phyloP scores from a whole-genome alignment of 2,797 vertebrate species.

The Platalea minor region DNA sequence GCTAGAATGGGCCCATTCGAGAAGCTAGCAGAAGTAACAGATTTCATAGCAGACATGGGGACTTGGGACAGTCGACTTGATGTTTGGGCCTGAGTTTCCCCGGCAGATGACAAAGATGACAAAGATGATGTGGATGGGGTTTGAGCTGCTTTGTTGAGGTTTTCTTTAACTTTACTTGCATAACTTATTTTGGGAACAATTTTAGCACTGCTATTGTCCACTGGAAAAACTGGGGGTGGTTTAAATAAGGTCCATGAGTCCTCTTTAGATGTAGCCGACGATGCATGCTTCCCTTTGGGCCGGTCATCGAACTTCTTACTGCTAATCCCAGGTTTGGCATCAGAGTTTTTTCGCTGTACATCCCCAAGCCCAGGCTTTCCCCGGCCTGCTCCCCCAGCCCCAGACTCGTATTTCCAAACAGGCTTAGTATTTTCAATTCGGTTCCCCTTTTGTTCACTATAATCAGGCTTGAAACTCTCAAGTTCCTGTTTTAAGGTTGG shows the following conservation, averaged over 20 bases:
- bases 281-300: slow-evolving; percentile 87
- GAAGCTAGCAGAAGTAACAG: slow-evolving; percentile 95
- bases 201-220: slow-evolving; percentile 99
- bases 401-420: slow-evolving; percentile 75
- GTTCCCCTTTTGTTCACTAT: slow-evolving; percentile 81
- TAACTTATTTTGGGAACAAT: slow-evolving; percentile 99
- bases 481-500: slow-evolving; percentile 76
- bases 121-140: slow-evolving; percentile 73
- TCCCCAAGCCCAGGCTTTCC: slow-evolving; percentile 78
- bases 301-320: slow-evolving; percentile 92
- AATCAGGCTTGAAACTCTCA: slow-evolving; percentile 77
- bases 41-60: slow-evolving; percentile 98
- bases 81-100: slow-evolving; percentile 77
- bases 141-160: slow-evolving; percentile 97
- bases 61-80: slow-evolving; percentile 90
- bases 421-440: slow-evolving; percentile 81
- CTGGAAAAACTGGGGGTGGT: slow-evolving; percentile 97
- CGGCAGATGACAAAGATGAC: slow-evolving; percentile 81
- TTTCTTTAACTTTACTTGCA: slow-evolving; percentile 99
- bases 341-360: slow-evolving; percentile 87
- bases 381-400: slow-evolving; percentile 67
- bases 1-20: slow-evolving; percentile 91
- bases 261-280: slow-evolving; percentile 86
- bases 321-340: slow-evolving; percentile 84
- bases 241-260: slow-evolving; percentile 99